Evolutionary conservation across 2,113 vertebrate genomes (phyloP).

Genomic region (Litocranius walleri): DNA sequence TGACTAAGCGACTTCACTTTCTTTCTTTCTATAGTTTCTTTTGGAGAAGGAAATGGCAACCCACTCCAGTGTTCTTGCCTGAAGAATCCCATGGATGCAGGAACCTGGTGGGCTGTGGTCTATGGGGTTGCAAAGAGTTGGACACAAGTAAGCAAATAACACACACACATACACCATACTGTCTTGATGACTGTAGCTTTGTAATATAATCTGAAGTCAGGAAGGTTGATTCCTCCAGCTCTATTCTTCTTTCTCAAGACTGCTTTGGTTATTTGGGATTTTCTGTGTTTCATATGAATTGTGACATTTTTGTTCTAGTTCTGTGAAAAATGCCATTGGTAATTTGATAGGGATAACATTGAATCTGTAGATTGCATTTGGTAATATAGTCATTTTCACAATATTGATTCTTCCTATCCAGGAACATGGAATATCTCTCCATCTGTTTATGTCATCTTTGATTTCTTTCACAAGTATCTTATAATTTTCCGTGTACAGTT

Average conservation of each 20-base stretch:
- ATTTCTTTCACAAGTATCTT: neutral
- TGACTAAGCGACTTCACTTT: fast-evolving
- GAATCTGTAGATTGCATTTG: neutral
- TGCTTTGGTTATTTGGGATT: neutral
- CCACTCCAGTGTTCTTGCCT: neutral
- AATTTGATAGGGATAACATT: neutral
- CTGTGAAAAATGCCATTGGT: neutral
- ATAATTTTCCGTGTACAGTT: neutral
- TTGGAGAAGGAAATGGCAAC: neutral
- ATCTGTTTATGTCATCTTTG: neutral
- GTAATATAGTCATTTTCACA: neutral
- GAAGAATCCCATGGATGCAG: neutral
- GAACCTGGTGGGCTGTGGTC: neutral
- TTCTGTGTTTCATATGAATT: neutral
- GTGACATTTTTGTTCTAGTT: neutral
- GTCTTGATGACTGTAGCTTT: neutral
- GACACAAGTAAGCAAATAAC: neutral
- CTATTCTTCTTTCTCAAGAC: neutral
- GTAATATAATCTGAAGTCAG: neutral
- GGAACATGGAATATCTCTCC: neutral
- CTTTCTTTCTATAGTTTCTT: too few relatives aligned
- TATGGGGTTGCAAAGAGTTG: neutral
- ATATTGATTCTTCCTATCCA: neutral
- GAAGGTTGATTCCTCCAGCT: neutral
- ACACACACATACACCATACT: neutral